Percentiles rank a stretch among this genome's conserved stretches.
Evolutionary conservation across 2,113 vertebrate species (phyloP).

Genomic region (Alectura lathami): DNA sequence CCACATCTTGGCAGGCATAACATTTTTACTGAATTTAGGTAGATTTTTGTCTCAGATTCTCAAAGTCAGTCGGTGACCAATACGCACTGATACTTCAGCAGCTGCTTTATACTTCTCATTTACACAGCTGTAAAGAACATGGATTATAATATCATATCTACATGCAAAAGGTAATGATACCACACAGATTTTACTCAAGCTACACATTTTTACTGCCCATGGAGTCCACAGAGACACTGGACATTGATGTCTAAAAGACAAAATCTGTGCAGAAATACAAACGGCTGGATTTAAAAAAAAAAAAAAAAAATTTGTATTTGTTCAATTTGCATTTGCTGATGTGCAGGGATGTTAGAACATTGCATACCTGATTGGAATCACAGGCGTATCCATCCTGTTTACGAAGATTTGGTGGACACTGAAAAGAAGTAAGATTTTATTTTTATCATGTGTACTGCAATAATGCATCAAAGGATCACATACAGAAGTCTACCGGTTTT

Average conservation of each 20-base stretch:
- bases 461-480: not conserved
- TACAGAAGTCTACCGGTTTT: not conserved
- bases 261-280: not conserved
- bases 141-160: not conserved
- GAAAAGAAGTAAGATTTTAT: not conserved
- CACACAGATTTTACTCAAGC: not conserved
- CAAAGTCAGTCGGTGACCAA: not conserved
- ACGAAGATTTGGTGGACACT: conserved; percentile 98
- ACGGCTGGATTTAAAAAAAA: not conserved
- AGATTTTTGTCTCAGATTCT: not conserved
- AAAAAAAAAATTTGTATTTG: not conserved
- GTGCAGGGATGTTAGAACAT: not conserved
- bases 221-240: not conserved
- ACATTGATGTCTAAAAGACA: not conserved
- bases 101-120: not conserved
- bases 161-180: not conserved
- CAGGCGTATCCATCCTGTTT: conserved; percentile 96
- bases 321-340: not conserved
- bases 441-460: not conserved
- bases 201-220: not conserved
- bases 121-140: not conserved
- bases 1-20: not conserved
- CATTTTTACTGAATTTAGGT: not conserved
- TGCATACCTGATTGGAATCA: conserved; percentile 90
- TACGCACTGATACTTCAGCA: not conserved